Percentiles rank a stretch among this genome's conserved stretches.
Conservation (phyloP, 2,797 vertebrate species). For the Pantherophis alleghaniensis region DNA sequence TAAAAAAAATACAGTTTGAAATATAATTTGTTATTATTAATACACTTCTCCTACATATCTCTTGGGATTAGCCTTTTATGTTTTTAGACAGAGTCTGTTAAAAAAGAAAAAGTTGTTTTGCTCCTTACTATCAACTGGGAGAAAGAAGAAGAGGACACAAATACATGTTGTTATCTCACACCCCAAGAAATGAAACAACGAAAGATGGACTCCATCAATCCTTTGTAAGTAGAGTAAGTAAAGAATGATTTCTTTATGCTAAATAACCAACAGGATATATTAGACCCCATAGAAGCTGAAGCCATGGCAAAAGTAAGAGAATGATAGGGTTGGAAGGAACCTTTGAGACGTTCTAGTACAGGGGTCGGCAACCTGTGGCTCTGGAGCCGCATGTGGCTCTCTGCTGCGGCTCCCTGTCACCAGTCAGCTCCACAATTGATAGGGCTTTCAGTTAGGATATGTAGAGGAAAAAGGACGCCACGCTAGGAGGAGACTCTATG, state of each 20-base stretch:
- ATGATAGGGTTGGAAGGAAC: too few relatives aligned
- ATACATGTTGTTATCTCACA: not conserved
- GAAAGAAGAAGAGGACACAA: not conserved
- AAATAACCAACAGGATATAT: not conserved
- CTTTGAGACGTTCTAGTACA: too few relatives aligned
- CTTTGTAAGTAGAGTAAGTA: not conserved
- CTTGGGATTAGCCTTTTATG: not conserved
- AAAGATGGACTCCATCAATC: not conserved
- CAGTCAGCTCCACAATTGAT: too few relatives aligned
- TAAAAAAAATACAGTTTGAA: not conserved
- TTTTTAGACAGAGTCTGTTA: not conserved
- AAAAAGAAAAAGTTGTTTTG: not conserved
- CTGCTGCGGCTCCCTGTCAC: too few relatives aligned
- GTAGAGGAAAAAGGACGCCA: too few relatives aligned
- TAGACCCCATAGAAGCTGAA: not conserved
- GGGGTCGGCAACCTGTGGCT: too few relatives aligned
- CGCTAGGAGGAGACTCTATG: too few relatives aligned
- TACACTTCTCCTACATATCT: not conserved
- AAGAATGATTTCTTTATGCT: not conserved
- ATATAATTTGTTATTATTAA: not conserved
- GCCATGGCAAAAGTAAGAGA: not conserved
- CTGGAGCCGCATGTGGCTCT: too few relatives aligned
- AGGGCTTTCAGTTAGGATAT: too few relatives aligned
- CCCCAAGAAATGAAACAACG: not conserved
- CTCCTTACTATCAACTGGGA: not conserved